Conservation (phyloP, 2,888 invertebrate genomes). For the Drosophila putrida region DNA sequence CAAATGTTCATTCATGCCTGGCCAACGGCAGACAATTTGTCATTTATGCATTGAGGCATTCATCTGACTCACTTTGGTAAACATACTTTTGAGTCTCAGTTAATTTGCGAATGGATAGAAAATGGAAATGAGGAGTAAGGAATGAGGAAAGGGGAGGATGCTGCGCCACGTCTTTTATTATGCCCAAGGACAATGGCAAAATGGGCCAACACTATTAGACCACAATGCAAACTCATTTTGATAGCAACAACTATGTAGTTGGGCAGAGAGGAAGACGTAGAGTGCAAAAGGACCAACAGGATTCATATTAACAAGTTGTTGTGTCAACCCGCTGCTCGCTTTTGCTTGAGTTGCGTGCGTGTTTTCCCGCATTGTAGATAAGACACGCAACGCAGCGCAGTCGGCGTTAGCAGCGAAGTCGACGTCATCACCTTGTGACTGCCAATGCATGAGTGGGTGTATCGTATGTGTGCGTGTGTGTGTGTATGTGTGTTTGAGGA, state of each 20-base stretch:
- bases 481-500: conserved; percentile 11
- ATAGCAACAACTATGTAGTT: conserved; percentile 36
- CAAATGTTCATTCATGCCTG: not conserved
- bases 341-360: conserved; percentile 71
- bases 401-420: conserved; percentile 32
- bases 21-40: conserved; percentile 9
- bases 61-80: conserved; percentile 25
- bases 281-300: conserved; percentile 23
- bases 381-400: conserved; percentile 75
- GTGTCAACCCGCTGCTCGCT: conserved; percentile 55
- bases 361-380: conserved; percentile 78
- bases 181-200: conserved; percentile 25
- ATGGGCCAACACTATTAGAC: conserved; percentile 49
- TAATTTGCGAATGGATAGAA: conserved; percentile 38
- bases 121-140: no score
- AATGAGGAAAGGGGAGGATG: not conserved
- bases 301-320: conserved; percentile 21
- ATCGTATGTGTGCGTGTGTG: conserved; percentile 3
- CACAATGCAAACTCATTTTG: conserved; percentile 61
- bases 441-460: conserved; percentile 53
- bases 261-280: conserved; percentile 14
- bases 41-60: conserved; percentile 7
- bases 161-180: not conserved
- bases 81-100: conserved; percentile 17
- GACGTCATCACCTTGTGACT: conserved; percentile 66